Base-by-base conservation (phyloP, 2,113 vertebrate genomes). In the Peromyscus polionotus region DNA sequence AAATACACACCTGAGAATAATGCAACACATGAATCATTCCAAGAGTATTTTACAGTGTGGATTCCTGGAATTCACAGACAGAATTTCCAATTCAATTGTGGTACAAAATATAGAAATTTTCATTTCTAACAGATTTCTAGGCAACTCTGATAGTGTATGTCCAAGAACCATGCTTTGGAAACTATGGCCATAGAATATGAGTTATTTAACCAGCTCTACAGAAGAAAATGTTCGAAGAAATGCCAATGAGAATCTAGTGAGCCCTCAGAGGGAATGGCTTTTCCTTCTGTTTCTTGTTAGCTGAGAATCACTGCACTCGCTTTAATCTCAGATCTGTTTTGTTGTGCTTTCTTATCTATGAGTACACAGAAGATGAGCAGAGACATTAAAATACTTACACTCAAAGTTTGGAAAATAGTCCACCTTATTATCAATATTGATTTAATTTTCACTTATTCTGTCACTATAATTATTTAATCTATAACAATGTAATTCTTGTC, bases 81-180 rank as follows among this genome's bases (percentile, higher is more conserved):
- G 63, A 59, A 33, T 92, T 70, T 94, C 54, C 48, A 36, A 92
- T 90, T 94, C 28, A 45, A n/a, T 1, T 89, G 6, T 90, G 54
- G 24, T 2, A 3, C 26, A 59, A 7, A 57, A 59, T 9, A 1
- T 42, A 81, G 57, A 31, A 80, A 87, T 48, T 80, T 90, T 10
- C 16, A 89, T 89, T 89, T 97, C n/a, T 89, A 91, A 83, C 10
- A 91, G 20, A 61, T 92, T 92, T 11, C 68, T 19, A 85, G 31
- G 24, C 87, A 33, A 36, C 73, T 11, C 33, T 85, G 54, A 72
- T 93, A 70, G 1, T 70, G 16, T 33, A 28, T 59, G 13, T 48
- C 2, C 19, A 84, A n/a, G 31, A 70, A 59, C 57, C 54, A 79
- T 36, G 31, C 11, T 75, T 76, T 76, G 63, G 45, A 59, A 96